Conservation (phyloP, 2,113 vertebrate species). For the Columba livia region DNA sequence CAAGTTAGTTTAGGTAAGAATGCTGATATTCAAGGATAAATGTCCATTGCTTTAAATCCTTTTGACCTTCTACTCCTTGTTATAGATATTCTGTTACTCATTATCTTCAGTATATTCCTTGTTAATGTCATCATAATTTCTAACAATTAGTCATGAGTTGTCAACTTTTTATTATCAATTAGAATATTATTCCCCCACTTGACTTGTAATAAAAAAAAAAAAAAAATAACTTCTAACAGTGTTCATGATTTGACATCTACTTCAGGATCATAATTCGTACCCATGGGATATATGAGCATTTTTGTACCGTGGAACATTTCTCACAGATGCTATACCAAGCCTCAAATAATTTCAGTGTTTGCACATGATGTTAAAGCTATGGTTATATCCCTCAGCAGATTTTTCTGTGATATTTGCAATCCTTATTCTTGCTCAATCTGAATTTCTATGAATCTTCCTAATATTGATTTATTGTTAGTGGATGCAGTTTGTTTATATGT, state of each 20-base stretch:
- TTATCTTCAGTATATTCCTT: too few species aligned
- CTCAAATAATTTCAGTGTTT: not conserved
- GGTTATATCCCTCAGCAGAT: not conserved
- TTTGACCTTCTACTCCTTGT: too few species aligned
- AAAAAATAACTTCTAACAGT: not conserved
- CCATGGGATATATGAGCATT: not conserved
- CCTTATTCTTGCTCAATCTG: not conserved
- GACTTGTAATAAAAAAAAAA: not conserved
- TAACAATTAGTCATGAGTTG: too few species aligned
- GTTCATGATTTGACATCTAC: not conserved
- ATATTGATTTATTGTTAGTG: not conserved
- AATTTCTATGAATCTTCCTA: not conserved
- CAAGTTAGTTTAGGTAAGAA: too few species aligned
- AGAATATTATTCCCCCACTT: not conserved
- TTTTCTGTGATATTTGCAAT: not conserved
- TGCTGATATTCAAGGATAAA: too few species aligned
- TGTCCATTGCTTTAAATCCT: too few species aligned
- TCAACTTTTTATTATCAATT: not conserved
- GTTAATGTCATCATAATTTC: too few species aligned
- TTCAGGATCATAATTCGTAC: not conserved
- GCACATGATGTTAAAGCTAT: not conserved
- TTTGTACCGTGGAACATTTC: not conserved
- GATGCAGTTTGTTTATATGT: not conserved
- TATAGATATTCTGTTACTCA: too few species aligned
- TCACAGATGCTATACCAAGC: not conserved